Conservation (phyloP, 2,888 invertebrate genomes). For the Blastobasis adustella region DNA sequence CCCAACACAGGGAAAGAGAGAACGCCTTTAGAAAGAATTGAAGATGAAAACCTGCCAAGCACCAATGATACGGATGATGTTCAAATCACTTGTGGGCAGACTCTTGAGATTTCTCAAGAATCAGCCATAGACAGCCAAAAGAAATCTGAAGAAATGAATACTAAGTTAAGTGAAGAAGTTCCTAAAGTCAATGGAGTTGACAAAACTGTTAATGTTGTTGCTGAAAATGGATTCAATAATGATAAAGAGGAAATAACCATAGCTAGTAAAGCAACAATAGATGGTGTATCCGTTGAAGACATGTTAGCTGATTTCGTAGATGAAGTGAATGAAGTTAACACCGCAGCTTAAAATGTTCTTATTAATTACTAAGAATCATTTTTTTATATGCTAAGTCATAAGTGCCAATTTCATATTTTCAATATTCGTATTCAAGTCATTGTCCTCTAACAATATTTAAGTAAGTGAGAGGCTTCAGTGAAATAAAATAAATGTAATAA, state of each 20-base stretch:
- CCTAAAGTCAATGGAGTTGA: constrained; percentile 35
- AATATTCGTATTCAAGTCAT: neutral
- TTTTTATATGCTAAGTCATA: neutral
- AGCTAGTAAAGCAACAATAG: constrained; percentile 20
- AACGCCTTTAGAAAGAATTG: constrained; percentile 42
- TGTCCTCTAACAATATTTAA: too few species aligned
- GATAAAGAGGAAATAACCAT: constrained; percentile 12
- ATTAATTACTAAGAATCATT: neutral
- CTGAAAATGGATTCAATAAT: constrained; percentile 19
- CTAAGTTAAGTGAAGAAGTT: constrained; percentile 13
- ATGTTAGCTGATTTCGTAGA: constrained; percentile 69
- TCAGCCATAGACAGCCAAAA: constrained; percentile 17
- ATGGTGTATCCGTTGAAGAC: constrained; percentile 43
- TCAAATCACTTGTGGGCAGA: constrained; percentile 59
- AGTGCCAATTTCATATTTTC: neutral
- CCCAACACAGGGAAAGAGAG: constrained; percentile 30
- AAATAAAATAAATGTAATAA: too few species aligned
- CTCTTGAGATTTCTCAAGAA: constrained; percentile 38
- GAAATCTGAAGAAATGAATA: constrained; percentile 16
- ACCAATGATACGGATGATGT: constrained; percentile 60
- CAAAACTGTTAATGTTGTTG: constrained; percentile 18
- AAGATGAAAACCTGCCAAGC: constrained; percentile 52
- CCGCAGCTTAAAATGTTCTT: constrained; percentile 18
- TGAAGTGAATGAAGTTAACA: constrained; percentile 45
- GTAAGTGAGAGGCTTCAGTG: too few species aligned